A percentile compares a stretch with the other conserved stretches of the same genome.
phyloP scores from a whole-genome alignment of 1,140 invertebrate genomes.

The Meloidogyne exigua region DNA sequence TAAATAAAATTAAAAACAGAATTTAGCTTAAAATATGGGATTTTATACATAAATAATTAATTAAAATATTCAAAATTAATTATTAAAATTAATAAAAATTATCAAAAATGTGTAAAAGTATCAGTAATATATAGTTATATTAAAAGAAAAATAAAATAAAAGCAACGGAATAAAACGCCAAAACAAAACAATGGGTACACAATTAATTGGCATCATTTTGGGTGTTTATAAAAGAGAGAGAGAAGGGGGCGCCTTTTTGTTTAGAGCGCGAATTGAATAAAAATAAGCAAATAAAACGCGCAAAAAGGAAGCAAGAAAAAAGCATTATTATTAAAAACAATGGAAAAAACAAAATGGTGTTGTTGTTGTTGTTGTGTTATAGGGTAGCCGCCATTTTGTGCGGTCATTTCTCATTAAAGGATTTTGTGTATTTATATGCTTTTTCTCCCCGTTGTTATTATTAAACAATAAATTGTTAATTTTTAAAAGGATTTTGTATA shows the following conservation, averaged over 20 bases:
- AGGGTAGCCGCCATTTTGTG: background rate
- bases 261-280: constrained; percentile 4
- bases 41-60: no score
- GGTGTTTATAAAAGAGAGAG: background rate
- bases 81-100: no score
- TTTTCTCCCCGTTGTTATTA: background rate
- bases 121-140: background rate
- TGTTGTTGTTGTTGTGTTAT: background rate
- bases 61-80: no score
- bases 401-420: constrained; percentile 4
- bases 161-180: background rate
- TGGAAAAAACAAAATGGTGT: background rate
- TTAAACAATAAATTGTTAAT: constrained; percentile 6
- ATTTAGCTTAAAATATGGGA: no score
- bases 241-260: background rate
- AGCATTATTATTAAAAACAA: background rate
- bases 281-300: background rate
- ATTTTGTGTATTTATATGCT: background rate
- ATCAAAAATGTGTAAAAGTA: no score
- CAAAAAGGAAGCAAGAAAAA: background rate
- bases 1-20: no score
- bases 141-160: constrained; percentile 1
- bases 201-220: constrained; percentile 5
- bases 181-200: background rate
- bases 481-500: background rate